Percentiles rank a stretch among this genome's conserved stretches.
Evolutionary conservation across 2,113 vertebrate genomes (phyloP).

Genomic region (Nycticryphes semicollaris): DNA sequence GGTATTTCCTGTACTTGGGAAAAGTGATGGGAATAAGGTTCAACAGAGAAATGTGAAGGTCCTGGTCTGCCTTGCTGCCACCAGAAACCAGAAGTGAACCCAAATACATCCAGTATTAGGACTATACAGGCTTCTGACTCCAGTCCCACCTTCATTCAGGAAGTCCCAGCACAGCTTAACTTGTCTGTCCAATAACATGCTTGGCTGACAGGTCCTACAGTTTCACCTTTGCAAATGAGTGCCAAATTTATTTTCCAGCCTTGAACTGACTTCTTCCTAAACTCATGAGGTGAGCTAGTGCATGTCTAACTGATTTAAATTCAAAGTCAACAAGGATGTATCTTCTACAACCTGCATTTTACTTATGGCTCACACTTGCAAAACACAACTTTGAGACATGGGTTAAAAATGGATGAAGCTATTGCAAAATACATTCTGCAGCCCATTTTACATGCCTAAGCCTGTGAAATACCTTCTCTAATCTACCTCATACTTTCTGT

Average conservation of each 20-base stretch:
- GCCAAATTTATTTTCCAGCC: neutral
- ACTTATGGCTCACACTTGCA: neutral
- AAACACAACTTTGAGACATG: neutral
- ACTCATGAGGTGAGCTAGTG: neutral
- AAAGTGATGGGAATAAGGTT: neutral
- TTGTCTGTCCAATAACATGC: neutral
- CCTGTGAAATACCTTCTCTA: slow-evolving; percentile 28
- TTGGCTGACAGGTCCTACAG: neutral
- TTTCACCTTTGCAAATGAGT: neutral
- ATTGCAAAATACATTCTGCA: neutral
- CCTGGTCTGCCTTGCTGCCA: neutral
- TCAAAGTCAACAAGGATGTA: neutral
- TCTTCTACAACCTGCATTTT: neutral
- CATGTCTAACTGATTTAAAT: neutral
- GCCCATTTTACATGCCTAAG: slow-evolving; percentile 15
- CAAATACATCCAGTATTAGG: neutral
- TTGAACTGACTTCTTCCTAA: neutral
- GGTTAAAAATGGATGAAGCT: neutral
- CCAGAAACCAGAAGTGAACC: neutral
- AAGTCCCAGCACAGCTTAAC: neutral
- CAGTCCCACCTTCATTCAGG: neutral
- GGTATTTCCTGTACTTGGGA: neutral
- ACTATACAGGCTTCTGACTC: neutral
- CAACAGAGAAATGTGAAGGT: neutral
- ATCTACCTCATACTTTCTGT: slow-evolving; percentile 14